Percentiles rank a stretch among this genome's conserved stretches.
phyloP scores from a whole-genome alignment of 2,113 vertebrate genomes.

The Anhinga anhinga region DNA sequence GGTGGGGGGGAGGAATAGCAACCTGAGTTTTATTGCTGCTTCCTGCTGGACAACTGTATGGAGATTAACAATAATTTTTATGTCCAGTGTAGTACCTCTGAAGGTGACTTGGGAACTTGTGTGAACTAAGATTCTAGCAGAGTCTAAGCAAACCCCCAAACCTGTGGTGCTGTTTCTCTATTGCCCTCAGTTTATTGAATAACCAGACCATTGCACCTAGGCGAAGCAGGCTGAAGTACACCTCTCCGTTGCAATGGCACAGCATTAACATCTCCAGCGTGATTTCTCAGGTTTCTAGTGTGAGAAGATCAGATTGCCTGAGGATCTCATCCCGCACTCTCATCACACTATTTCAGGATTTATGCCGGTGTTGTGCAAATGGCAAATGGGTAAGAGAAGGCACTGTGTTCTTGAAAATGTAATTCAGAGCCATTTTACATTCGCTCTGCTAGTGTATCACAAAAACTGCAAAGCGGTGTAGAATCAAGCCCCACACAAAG shows the following conservation, averaged over 20 bases:
- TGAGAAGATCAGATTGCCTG: background rate
- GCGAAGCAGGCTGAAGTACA: background rate
- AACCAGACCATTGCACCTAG: background rate
- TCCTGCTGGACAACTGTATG: slow-evolving; percentile 40
- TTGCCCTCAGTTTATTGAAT: background rate
- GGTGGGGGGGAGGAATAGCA: background rate
- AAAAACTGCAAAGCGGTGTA: background rate
- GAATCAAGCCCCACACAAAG: background rate
- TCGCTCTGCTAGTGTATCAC: background rate
- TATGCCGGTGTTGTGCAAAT: fast-evolving
- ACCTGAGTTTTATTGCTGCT: slow-evolving; percentile 49
- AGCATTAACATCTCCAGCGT: background rate
- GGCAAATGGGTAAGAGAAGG: background rate
- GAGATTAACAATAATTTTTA: slow-evolving; percentile 62
- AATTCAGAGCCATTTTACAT: background rate
- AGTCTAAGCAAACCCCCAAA: background rate
- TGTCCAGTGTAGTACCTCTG: slow-evolving; percentile 25
- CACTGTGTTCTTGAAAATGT: background rate
- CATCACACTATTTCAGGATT: background rate
- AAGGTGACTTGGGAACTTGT: slow-evolving; percentile 43
- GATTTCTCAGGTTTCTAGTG: background rate
- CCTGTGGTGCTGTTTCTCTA: background rate
- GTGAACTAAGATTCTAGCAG: background rate
- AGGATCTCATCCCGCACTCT: background rate
- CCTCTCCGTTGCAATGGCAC: fast-evolving